Evolutionary conservation across 2,113 vertebrate genomes (phyloP), one percentile per base, ranked within the genome.

Genomic region (Emberiza fucata): DNA sequence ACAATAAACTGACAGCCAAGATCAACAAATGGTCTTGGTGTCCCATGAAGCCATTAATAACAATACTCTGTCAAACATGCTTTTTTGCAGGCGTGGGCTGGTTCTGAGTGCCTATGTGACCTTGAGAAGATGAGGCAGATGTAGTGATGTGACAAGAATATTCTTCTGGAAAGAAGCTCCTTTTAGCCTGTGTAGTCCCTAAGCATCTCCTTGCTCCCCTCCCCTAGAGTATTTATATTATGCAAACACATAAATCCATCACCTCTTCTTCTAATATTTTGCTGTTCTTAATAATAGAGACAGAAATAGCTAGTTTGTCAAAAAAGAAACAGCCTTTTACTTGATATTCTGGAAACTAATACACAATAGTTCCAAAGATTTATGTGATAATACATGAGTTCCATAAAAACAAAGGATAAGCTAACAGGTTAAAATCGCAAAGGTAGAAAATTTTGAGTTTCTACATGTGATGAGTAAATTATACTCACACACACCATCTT

Each of bases 1-100:
- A 94, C 93, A 96, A 96, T 91, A 91, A 96, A 95, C 90, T 66
- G 66, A 83, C 79, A 88, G 92, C 72, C 79, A 90, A 66, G 68
- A 96, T 90, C 90, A 95, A 92, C 89, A 94, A 89, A 91, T 16
- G 51, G 42, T 59, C 33, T 56, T 40, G 39, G 50, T 86, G 81
- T 82, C 75, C 42, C 76, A 54, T n/a, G 40, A 93, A 80, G 79
- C 81, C 64, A 44, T n/a, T 66, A 47, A 86, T 37, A 83, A 83
- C 42, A 86, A 86, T 19, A 65, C 17, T 39, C 57, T 37, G 47
- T 56, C 86, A 90, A 91, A 87, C 23, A 44, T 5, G 48, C 59
- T 87, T 25, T 72, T 78, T 63, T 69, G 59, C 50, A 84, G 70
- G 45, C 0, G 0, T 61, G 61, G 78, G 50, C 44, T 91, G 33